phyloP scores from a whole-genome alignment of 1,140 invertebrate genomes.

The Colletes latitarsis region DNA sequence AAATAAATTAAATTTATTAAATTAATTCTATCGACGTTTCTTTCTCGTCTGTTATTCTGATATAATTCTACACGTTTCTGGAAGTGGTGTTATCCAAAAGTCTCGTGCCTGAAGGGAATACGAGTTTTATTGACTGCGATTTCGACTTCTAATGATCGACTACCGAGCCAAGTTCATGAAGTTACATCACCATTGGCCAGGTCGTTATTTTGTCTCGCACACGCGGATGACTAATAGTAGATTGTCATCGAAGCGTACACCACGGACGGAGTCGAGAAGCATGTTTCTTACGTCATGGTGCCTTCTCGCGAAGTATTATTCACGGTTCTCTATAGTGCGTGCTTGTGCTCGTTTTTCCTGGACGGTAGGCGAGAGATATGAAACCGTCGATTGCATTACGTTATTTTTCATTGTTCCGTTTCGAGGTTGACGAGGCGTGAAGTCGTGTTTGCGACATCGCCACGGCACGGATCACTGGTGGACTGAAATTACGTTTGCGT shows the following conservation, averaged over 20 bases:
- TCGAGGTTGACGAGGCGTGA: conserved; percentile 29
- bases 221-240: background rate
- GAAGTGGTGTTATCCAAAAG: too few relatives aligned
- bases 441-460: conserved; percentile 21
- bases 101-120: background rate
- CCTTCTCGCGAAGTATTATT: background rate
- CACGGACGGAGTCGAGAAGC: background rate
- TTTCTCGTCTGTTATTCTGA: too few relatives aligned
- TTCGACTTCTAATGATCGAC: background rate
- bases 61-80: too few relatives aligned
- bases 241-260: conserved; percentile 24
- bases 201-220: conserved; percentile 7
- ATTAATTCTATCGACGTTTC: too few relatives aligned
- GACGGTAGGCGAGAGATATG: conserved; percentile 33
- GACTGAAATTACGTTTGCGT: conserved; percentile 38
- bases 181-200: conserved; percentile 23
- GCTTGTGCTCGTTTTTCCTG: background rate
- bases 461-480: background rate
- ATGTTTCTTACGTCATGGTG: conserved; percentile 9
- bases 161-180: conserved; percentile 1
- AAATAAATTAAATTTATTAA: too few relatives aligned
- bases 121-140: background rate
- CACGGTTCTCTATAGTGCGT: background rate
- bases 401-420: conserved; percentile 44
- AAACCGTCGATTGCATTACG: conserved; percentile 42